Evolutionary conservation across 64 coral and sea anemone species (phyloP).

Genomic region (Anthopleura sola): DNA sequence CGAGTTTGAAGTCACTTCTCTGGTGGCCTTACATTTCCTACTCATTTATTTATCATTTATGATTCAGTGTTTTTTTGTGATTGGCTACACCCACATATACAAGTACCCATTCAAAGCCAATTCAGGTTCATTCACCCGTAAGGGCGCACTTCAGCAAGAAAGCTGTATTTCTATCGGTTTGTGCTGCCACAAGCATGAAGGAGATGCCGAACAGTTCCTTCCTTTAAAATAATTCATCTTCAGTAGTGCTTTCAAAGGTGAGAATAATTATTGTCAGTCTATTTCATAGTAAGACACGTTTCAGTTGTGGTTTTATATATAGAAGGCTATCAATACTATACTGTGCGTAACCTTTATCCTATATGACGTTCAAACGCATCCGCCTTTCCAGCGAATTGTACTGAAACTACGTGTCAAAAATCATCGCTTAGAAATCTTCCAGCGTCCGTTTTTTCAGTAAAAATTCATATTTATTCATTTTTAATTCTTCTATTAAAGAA

Average conservation of each 20-base stretch:
- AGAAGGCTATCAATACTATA: background rate
- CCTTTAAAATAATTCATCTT: background rate
- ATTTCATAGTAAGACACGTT: background rate
- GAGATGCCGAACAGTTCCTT: background rate
- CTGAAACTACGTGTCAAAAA: background rate
- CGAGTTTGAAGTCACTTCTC: background rate
- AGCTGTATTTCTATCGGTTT: background rate
- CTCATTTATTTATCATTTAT: slow-evolving; percentile 16
- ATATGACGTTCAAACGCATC: background rate
- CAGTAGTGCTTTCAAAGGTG: background rate
- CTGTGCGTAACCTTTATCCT: background rate
- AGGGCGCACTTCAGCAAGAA: background rate
- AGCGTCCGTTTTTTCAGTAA: background rate
- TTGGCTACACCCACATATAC: slow-evolving; percentile 18
- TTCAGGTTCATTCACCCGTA: background rate
- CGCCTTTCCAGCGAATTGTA: background rate
- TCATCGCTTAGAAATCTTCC: too few species aligned
- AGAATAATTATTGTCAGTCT: background rate
- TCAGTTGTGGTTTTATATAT: background rate
- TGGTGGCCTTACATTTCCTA: background rate
- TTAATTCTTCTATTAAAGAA: background rate
- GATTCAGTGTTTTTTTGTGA: background rate
- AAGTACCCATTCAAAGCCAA: slow-evolving; percentile 11
- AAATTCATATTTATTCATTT: background rate
- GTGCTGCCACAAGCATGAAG: background rate